Percentiles rank a stretch among this genome's conserved stretches.
These are phyloP conservation scores for Cathartes aura DNA, from an alignment of 2,113 vertebrate species.

Conservation along the genomic window DNA sequence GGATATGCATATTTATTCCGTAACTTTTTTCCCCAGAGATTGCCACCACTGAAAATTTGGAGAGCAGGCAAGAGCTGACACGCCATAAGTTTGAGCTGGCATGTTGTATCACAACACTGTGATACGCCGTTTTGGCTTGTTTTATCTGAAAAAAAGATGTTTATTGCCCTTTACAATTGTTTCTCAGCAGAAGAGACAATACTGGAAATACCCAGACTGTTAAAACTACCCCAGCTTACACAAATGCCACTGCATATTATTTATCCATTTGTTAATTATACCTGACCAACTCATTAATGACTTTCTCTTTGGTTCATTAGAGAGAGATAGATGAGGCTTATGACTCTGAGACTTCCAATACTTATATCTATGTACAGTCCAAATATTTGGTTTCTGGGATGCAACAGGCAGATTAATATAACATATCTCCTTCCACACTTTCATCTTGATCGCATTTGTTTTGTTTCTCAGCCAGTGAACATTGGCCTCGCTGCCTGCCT, in stretches of 20 bases:
- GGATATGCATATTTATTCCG: background rate
- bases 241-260: background rate
- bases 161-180: background rate
- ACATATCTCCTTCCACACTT: background rate
- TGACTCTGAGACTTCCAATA: background rate
- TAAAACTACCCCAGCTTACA: background rate
- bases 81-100: background rate
- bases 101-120: accelerated
- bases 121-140: background rate
- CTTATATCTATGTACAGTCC: background rate
- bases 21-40: background rate
- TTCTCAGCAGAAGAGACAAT: background rate
- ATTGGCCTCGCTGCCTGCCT: background rate
- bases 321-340: background rate
- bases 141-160: background rate
- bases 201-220: background rate
- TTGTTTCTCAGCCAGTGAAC: background rate
- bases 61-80: background rate
- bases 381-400: background rate
- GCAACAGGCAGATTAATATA: background rate
- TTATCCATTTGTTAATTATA: background rate
- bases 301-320: background rate
- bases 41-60: background rate
- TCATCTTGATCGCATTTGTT: background rate
- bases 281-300: background rate